A percentile compares a stretch with the other conserved stretches of the same genome.
These are phyloP conservation scores for Tenebrosternarchus preto DNA, from an alignment of 2,113 vertebrate species.

Conservation along the genomic window DNA sequence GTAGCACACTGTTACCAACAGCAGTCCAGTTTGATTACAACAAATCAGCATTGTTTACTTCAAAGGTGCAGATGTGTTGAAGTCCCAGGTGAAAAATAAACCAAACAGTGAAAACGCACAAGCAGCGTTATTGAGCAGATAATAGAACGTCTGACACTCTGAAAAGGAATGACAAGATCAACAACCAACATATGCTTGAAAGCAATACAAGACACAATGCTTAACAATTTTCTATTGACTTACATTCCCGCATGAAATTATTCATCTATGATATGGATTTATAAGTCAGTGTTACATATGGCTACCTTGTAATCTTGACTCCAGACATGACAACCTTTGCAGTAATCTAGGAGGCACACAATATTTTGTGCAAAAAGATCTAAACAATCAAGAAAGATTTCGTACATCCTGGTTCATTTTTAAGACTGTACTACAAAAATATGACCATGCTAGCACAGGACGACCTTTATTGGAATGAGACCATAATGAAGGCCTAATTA, in stretches of 20 bases:
- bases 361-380: conserved; percentile 41
- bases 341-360: conserved; percentile 42
- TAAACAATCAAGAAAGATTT: conserved; percentile 24
- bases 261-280: conserved; percentile 26
- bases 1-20: conserved; percentile 23
- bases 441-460: background rate
- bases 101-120: conserved; percentile 2
- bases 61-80: background rate
- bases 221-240: conserved; percentile 27
- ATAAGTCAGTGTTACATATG: conserved; percentile 30
- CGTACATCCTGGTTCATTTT: conserved; percentile 11
- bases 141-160: conserved; percentile 7
- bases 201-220: conserved; percentile 13
- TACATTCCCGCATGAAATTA: conserved; percentile 12
- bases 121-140: conserved; percentile 29
- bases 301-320: conserved; percentile 26
- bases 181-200: conserved; percentile 10
- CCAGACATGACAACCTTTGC: conserved; percentile 15
- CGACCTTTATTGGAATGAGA: conserved; percentile 14
- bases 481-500: no score
- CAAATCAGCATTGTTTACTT: conserved; percentile 12
- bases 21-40: conserved; percentile 12
- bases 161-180: conserved; percentile 24
- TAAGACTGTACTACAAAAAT: conserved; percentile 4
- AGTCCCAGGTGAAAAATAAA: conserved; percentile 15